Conservation (phyloP, 2,888 invertebrate genomes). For the Gastracanthus pulcherrimus region DNA sequence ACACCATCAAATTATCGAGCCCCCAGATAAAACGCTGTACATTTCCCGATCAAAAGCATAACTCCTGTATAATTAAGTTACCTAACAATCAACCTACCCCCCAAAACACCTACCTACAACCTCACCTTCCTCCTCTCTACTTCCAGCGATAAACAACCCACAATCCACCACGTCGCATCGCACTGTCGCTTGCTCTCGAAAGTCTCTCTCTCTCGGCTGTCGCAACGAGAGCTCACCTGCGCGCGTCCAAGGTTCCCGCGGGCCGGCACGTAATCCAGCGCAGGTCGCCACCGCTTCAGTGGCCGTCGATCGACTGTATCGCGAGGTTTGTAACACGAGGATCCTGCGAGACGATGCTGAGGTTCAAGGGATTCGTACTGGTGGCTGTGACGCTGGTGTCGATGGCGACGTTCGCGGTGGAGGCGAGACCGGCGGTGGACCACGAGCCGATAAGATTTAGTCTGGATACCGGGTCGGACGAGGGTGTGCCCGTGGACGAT, state of each 20-base stretch:
- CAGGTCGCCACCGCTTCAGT: neutral
- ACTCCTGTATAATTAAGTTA: too few species aligned
- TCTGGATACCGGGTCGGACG: constrained; percentile 23
- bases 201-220: constrained; percentile 23
- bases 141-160: neutral
- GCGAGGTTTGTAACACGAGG: neutral
- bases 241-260: constrained; percentile 5
- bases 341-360: neutral
- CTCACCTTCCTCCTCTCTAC: neutral
- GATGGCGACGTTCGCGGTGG: neutral
- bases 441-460: constrained; percentile 42
- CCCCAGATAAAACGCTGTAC: too few species aligned
- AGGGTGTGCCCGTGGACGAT: neutral
- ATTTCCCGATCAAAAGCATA: too few species aligned
- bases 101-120: too few species aligned
- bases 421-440: constrained; percentile 33
- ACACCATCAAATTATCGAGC: too few species aligned
- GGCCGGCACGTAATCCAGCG: constrained; percentile 10
- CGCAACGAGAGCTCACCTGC: too few species aligned
- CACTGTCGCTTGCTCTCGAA: constrained; percentile 13
- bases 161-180: neutral
- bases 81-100: too few species aligned
- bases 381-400: neutral
- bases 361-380: neutral
- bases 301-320: constrained; percentile 10